These are phyloP conservation scores for Entomobrya multifasciata DNA, from an alignment of 2,888 invertebrate species.

Conservation along the genomic window DNA sequence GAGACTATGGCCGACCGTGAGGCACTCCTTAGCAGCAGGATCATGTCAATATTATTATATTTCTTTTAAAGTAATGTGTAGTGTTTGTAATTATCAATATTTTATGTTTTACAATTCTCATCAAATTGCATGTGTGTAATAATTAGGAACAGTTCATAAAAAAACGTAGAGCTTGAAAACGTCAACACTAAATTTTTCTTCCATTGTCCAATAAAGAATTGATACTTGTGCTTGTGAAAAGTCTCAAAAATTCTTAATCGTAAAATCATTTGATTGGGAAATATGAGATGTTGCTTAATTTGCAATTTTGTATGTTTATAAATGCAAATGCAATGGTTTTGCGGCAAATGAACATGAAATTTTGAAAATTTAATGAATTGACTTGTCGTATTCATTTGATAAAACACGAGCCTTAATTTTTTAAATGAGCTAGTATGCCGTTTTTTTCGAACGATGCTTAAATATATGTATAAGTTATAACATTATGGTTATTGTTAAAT, in stretches of 20 bases:
- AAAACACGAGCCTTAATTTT: too few relatives aligned
- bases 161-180: background rate
- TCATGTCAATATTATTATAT: constrained; percentile 33
- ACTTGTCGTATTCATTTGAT: too few relatives aligned
- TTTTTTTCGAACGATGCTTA: too few relatives aligned
- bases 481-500: too few relatives aligned
- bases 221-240: background rate
- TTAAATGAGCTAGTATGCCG: too few relatives aligned
- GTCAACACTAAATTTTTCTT: constrained; percentile 27
- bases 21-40: constrained; percentile 56
- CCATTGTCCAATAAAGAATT: background rate
- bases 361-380: too few relatives aligned
- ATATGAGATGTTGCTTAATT: constrained; percentile 43
- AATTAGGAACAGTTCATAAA: constrained; percentile 4
- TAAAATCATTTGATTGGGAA: constrained; percentile 54
- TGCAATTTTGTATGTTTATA: background rate
- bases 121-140: background rate
- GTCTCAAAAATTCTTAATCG: constrained; percentile 14
- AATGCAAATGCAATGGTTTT: too few relatives aligned
- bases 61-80: constrained; percentile 8
- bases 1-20: background rate
- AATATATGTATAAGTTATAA: background rate
- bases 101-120: constrained; percentile 20
- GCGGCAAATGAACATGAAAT: too few relatives aligned
- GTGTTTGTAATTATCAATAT: constrained; percentile 48